Evolutionary conservation across 2,797 vertebrate species (phyloP), one percentile per base, ranked within the genome.

Genomic region (Sebastes itinus): DNA sequence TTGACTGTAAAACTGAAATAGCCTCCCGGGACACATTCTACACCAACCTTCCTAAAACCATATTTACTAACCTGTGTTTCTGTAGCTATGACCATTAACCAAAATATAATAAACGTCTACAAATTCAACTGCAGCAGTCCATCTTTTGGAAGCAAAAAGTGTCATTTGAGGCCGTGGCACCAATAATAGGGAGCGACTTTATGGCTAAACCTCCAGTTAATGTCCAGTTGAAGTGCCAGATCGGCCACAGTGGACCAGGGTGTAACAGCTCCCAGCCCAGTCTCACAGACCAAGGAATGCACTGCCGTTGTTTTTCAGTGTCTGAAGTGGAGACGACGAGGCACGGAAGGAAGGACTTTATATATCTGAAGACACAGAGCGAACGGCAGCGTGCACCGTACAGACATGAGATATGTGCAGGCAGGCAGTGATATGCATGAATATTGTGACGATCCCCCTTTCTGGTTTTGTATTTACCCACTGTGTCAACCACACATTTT

Each of bases 161-260:
- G 25, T 28, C 7, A 62, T 76, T 16, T 67, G 22, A 84, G 75
- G 74, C 13, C 58, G 6, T 7, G 58, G 59, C 62, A 46, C 60
- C 71, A 25, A 72, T 33, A 8, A 72, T 25, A 8, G 7, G 28
- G 10, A 63, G 70, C 9, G 3, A 30, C 64, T 62, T 60, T 12
- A 9, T 52, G 61, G 81, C 62, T 12, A 35, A 79, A 75, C 23
- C 23, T 83, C 52, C 33, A 77, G 60, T 73, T 82, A 62, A 77
- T 61, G 81, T 87, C 76, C 72, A 74, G 79, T 75, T 77, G 6
- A 35, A 75, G 72, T 14, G 72, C 85, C 83, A 88, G 83, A 81
- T 59, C 27, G 62, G 80, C 87, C 86, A 70, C 86, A 81, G 70
- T 16, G 77, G 85, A 67, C 28, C 20, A 23, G 81, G 83, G 76